These are phyloP conservation scores for Chloroceryle amazona DNA, from an alignment of 2,797 vertebrate genomes.

Conservation along the genomic window DNA sequence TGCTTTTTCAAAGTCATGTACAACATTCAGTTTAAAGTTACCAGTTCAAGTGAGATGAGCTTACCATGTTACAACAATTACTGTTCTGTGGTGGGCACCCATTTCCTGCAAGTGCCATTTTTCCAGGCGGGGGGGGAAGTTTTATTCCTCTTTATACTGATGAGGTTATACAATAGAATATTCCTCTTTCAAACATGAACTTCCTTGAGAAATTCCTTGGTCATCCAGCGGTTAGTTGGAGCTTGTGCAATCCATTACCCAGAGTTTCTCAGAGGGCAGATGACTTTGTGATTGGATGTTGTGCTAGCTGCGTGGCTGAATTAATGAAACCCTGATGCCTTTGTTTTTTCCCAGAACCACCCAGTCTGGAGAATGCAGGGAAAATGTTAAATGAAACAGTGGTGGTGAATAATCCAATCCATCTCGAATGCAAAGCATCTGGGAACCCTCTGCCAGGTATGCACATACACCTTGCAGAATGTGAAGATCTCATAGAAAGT, in stretches of 20 bases:
- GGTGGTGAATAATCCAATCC: slow-evolving; percentile 87
- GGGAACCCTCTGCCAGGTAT: slow-evolving; percentile 92
- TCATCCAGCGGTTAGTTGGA: background rate
- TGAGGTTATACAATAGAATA: background rate
- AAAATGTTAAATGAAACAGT: slow-evolving; percentile 91
- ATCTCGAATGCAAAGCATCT: slow-evolving; percentile 90
- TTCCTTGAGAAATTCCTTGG: background rate
- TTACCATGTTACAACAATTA: background rate
- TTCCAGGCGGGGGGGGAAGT: background rate
- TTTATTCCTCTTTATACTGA: background rate
- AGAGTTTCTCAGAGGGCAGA: background rate
- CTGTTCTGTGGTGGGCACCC: background rate
- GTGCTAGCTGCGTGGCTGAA: background rate
- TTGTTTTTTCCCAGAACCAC: slow-evolving; percentile 87
- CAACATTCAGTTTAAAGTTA: background rate
- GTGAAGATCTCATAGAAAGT: background rate
- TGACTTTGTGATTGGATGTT: background rate
- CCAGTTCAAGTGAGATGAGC: background rate
- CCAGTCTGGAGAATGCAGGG: slow-evolving; percentile 86
- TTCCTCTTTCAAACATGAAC: background rate
- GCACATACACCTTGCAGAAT: background rate
- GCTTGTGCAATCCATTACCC: background rate
- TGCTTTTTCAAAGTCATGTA: background rate
- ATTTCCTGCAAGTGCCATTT: background rate
- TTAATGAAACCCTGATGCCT: slow-evolving; percentile 14